These are phyloP conservation scores for Pitta sordida DNA, from an alignment of 2,113 vertebrate species.

Conservation along the genomic window DNA sequence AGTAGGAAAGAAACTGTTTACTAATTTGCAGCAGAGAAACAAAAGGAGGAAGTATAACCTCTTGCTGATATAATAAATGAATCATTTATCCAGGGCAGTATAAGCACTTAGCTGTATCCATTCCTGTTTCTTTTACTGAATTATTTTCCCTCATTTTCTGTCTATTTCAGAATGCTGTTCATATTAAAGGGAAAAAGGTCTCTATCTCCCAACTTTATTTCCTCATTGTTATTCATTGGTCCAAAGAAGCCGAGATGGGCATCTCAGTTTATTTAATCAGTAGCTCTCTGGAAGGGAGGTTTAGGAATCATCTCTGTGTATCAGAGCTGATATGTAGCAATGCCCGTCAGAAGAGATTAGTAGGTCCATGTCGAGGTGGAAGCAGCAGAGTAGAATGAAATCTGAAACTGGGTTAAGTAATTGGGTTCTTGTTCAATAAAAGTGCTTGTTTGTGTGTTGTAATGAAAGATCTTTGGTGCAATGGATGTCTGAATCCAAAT, in stretches of 20 bases:
- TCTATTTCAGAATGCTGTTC: conserved; percentile 16
- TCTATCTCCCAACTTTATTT: conserved; percentile 53
- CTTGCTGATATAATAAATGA: conserved; percentile 4
- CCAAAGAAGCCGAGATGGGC: conserved; percentile 80
- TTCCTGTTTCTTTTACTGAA: not conserved
- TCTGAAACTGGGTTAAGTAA: conserved; percentile 90
- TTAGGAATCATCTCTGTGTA: conserved; percentile 74
- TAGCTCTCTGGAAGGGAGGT: conserved; percentile 75
- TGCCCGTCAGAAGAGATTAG: conserved; percentile 90
- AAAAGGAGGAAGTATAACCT: not conserved
- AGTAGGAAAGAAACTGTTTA: not conserved
- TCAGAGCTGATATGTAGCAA: conserved; percentile 74
- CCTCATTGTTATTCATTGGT: conserved; percentile 91
- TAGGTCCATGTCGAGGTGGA: conserved; percentile 78
- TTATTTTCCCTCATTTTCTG: not conserved
- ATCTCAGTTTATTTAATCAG: conserved; percentile 91
- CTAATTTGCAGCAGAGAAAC: not conserved
- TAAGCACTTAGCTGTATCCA: conserved; percentile 17
- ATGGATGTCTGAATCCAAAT: conserved; percentile 76
- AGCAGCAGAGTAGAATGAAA: conserved; percentile 77
- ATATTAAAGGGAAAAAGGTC: conserved; percentile 36
- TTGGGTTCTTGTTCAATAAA: conserved; percentile 96
- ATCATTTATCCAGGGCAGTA: not conserved
- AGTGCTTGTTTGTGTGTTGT: conserved; percentile 76
- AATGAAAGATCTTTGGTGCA: conserved; percentile 77